A percentile compares a stretch with the other conserved stretches of the same genome.
phyloP scores from a whole-genome alignment of 2,888 invertebrate genomes.

The Platycnemis pennipes region DNA sequence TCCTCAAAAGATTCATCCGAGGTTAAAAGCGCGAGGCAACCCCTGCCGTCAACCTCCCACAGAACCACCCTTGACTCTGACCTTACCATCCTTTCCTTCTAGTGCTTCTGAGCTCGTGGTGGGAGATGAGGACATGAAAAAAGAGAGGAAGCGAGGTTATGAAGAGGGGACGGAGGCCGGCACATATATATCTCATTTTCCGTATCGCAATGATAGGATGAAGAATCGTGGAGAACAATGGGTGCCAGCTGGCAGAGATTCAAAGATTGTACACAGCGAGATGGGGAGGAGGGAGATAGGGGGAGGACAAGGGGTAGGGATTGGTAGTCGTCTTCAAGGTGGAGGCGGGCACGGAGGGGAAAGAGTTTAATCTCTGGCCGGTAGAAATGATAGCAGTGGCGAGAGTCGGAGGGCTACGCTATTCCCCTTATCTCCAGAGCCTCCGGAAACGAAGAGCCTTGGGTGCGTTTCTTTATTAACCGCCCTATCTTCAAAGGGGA shows the following conservation, averaged over 20 bases:
- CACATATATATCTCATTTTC: not conserved
- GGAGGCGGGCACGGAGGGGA: not conserved
- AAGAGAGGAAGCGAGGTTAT: not conserved
- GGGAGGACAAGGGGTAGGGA: not conserved
- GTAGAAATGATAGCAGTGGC: not conserved
- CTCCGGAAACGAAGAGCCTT: not conserved
- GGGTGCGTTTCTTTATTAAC: not conserved
- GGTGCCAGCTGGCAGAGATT: conserved; percentile 24
- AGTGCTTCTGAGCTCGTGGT: too few relatives aligned
- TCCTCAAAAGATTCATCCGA: too few relatives aligned
- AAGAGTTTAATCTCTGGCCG: not conserved
- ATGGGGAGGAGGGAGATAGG: not conserved
- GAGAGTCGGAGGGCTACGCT: not conserved
- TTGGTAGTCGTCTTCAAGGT: not conserved
- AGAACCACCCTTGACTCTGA: too few relatives aligned
- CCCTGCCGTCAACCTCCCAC: too few relatives aligned
- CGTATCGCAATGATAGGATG: conserved; percentile 6
- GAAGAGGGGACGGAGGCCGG: not conserved
- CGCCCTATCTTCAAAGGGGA: not conserved
- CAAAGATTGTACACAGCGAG: conserved; percentile 9
- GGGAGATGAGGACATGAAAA: not conserved
- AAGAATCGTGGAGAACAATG: not conserved
- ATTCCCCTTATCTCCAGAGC: not conserved
- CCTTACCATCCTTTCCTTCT: too few relatives aligned
- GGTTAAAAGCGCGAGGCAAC: too few relatives aligned